Conservation (phyloP, 2,888 invertebrate genomes). For the Agrotis clavis region DNA sequence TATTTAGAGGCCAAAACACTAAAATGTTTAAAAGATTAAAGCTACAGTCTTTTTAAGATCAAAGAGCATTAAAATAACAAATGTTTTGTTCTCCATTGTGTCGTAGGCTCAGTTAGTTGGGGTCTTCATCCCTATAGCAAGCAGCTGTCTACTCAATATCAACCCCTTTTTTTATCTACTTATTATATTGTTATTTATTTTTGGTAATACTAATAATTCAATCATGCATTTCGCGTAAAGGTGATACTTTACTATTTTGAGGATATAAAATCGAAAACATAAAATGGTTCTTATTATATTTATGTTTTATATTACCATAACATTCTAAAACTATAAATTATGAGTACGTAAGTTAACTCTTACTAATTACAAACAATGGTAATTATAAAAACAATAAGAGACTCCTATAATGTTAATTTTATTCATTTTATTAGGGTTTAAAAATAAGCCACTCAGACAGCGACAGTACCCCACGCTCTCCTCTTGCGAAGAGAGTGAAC, state of each 20-base stretch:
- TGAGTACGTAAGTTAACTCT: too few species aligned
- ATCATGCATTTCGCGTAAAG: background rate
- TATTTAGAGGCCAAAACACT: background rate
- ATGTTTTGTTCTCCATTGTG: background rate
- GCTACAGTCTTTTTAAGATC: background rate
- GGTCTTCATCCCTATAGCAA: background rate
- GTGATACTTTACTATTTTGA: too few species aligned
- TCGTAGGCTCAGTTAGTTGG: background rate
- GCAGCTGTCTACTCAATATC: background rate
- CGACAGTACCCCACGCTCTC: slow-evolving; percentile 57
- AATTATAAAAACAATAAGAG: too few species aligned
- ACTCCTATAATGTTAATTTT: too few species aligned
- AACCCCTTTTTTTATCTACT: background rate
- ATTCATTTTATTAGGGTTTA: background rate
- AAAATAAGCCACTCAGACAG: slow-evolving; percentile 49
- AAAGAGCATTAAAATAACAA: background rate
- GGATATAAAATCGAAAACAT: too few species aligned
- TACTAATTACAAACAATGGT: too few species aligned
- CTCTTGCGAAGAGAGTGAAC: slow-evolving; percentile 58
- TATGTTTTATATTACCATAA: too few species aligned
- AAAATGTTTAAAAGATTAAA: background rate
- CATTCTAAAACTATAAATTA: too few species aligned
- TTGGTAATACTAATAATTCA: background rate
- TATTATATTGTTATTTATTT: too few species aligned
- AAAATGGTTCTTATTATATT: too few species aligned